Percentiles rank a stretch among this genome's conserved stretches.
Conservation (phyloP, 1,140 invertebrate species). For the Drosophila novamexicana region DNA sequence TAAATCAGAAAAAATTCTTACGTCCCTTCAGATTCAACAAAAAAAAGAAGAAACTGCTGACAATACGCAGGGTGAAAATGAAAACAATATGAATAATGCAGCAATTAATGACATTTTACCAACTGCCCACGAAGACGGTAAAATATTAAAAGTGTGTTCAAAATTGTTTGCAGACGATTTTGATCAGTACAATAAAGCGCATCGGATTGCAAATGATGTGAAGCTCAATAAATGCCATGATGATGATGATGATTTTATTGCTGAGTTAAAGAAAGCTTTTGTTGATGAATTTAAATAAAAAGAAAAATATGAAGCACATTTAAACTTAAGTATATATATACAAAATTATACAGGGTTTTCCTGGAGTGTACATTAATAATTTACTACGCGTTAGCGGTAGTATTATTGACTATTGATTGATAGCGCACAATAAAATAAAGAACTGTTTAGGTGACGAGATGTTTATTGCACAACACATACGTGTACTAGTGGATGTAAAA, state of each 20-base stretch:
- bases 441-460: too few species aligned
- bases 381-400: too few species aligned
- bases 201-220: not conserved
- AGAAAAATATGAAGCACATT: constrained; percentile 12
- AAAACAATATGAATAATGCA: not conserved
- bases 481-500: too few species aligned
- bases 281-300: constrained; percentile 55
- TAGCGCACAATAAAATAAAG: too few species aligned
- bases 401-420: too few species aligned
- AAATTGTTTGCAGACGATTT: not conserved
- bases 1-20: not conserved
- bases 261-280: constrained; percentile 54
- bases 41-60: not conserved
- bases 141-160: not conserved
- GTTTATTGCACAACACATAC: too few species aligned
- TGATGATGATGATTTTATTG: constrained; percentile 50
- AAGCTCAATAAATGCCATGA: not conserved
- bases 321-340: not conserved
- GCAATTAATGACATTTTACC: not conserved
- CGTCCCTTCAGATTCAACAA: not conserved
- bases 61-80: not conserved
- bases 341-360: too few species aligned
- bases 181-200: not conserved
- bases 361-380: too few species aligned
- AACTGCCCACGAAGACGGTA: too few species aligned